Base-by-base conservation (phyloP, 2,797 vertebrate species). In the Macropodus opercularis region DNA sequence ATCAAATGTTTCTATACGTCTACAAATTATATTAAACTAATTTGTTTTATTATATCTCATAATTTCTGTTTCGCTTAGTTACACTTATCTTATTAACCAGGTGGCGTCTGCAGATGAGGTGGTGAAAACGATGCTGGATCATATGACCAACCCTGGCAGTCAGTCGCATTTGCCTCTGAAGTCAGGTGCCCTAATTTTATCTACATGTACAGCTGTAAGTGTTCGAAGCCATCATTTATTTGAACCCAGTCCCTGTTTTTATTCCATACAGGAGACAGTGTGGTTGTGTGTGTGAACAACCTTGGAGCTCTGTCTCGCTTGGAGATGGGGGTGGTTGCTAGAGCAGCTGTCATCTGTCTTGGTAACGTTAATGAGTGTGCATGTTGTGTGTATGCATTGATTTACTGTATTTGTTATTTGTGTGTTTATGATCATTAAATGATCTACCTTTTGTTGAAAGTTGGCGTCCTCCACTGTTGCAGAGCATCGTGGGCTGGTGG, bases 211-310 rank as follows among this genome's bases (percentile, higher is more conserved):
- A 3, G 13, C 6, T 11, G 34, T 40, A 0, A 48, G 8, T 11
- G 10, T 18, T 3, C 23, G n/a, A 40, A 3, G 19, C 2, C 6
- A 0, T 12, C 11, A 5, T 41, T 8, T 7, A 2, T 47, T 23
- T 5, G 8, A 31, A 14, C 14, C 2, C 1, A 11, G 0, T 24
- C 1, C 48, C 3, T 10, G 8, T 40, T 1, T 1, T 8, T 57
- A 11, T 22, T 23, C 5, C 0, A 0, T 10, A 3, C 78, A 98
- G 97, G 95, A 32, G 92, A 93, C 76, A 80, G 58, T 0, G 92
- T 97, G 66, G 89, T 96, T 39, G 75, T 98, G 29, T 91, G 96
- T 62, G 94, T 98, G 60, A 99, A 99, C 89, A 98, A 98, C 86
- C 91, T 99, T 35, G 97, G 97, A 0, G 95, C 95, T 8, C 75